phyloP scores from a whole-genome alignment of 2,113 vertebrate genomes.

The Macroglossus sobrinus region DNA sequence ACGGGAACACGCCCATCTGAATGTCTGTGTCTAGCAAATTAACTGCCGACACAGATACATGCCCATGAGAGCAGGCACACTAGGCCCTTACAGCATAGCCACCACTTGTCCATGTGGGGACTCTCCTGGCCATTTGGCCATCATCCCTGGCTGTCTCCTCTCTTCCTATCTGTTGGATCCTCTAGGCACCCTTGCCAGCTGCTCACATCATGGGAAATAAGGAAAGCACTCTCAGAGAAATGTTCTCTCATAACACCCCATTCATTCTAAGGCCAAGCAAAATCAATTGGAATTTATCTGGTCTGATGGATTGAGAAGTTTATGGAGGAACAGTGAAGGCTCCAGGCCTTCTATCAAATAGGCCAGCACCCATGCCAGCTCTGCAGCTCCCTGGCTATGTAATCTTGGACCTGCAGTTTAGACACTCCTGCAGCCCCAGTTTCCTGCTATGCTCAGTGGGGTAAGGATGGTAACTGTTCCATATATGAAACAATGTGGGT shows the following conservation, averaged over 20 bases:
- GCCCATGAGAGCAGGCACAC: fast-evolving
- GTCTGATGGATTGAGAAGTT: background rate
- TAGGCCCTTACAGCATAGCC: fast-evolving
- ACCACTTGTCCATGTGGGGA: background rate
- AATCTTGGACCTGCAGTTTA: background rate
- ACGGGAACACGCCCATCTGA: background rate
- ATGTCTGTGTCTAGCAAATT: background rate
- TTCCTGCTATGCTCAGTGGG: background rate
- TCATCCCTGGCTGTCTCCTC: background rate
- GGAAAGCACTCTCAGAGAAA: background rate
- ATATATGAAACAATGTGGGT: background rate
- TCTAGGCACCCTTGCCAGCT: background rate
- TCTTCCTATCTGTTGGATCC: background rate
- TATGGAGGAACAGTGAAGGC: background rate
- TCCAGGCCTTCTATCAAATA: background rate
- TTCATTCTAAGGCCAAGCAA: background rate
- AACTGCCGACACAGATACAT: fast-evolving
- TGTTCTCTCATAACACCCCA: background rate
- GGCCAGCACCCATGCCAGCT: background rate
- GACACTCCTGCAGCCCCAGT: background rate
- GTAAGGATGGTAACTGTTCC: background rate
- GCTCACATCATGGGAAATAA: background rate
- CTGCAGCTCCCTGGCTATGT: background rate
- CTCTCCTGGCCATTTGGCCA: background rate
- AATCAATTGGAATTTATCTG: background rate